Conservation (phyloP, 1,140 invertebrate genomes). For the Tetramorium parvispinum region DNA sequence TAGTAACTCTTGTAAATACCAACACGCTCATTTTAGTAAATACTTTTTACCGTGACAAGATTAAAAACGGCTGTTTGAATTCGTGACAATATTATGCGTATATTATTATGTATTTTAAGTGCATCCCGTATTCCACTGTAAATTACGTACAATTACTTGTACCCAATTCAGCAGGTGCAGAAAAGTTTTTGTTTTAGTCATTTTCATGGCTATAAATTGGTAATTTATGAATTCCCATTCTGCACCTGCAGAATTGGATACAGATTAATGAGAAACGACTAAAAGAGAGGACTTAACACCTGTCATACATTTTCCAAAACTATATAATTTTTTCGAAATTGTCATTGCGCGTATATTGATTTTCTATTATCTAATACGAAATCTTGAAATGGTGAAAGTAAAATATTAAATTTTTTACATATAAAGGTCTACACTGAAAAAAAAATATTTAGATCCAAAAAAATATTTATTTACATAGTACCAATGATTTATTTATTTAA, state of each 20-base stretch:
- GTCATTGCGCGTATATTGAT: not conserved
- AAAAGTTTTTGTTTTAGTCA: not conserved
- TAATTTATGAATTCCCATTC: slow-evolving; percentile 6
- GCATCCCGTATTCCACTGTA: not conserved
- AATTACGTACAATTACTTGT: slow-evolving; percentile 23
- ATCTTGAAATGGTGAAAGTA: not conserved
- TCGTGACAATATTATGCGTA: not conserved
- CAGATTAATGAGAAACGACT: not conserved
- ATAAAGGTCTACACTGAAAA: no score
- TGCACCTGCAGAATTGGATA: not conserved
- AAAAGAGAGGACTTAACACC: not conserved
- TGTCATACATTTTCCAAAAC: not conserved
- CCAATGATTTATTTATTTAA: no score
- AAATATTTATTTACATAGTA: no score
- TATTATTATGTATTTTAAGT: not conserved
- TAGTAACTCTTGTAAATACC: not conserved
- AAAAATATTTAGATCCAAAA: no score
- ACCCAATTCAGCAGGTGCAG: slow-evolving; percentile 28
- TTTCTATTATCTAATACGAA: not conserved
- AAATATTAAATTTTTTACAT: not conserved
- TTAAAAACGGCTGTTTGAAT: not conserved
- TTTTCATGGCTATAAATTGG: not conserved
- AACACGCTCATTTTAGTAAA: not conserved
- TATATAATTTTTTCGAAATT: not conserved
- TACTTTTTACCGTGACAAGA: not conserved